A percentile compares a stretch with the other conserved stretches of the same genome.
phyloP scores from a whole-genome alignment of 37 sponge, comb jelly and placozoan species.

The Agelas oroides region DNA sequence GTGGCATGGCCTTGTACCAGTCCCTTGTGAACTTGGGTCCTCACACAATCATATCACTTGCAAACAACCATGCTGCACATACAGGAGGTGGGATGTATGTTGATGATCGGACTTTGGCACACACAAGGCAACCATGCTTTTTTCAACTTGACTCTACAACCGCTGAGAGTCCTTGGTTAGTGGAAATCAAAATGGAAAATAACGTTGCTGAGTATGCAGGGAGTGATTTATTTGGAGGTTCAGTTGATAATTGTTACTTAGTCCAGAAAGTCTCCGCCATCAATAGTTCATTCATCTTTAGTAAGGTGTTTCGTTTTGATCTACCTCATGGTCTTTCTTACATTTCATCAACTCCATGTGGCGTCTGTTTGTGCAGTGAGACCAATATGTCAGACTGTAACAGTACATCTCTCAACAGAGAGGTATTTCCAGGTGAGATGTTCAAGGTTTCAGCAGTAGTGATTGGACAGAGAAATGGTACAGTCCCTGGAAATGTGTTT shows the following conservation, averaged over 20 bases:
- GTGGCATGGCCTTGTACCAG: neutral
- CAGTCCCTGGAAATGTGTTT: neutral
- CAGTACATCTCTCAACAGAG: neutral
- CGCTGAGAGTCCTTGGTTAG: neutral
- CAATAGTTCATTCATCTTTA: no score
- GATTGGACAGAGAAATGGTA: neutral
- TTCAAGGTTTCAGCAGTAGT: neutral
- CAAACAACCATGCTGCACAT: neutral
- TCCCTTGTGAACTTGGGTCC: neutral
- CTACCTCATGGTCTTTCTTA: neutral
- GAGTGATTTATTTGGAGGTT: neutral
- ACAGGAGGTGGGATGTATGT: neutral
- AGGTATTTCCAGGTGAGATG: neutral
- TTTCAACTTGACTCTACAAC: neutral
- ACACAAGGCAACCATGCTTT: neutral
- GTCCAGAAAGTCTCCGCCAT: neutral
- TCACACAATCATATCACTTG: neutral
- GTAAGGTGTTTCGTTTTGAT: no score
- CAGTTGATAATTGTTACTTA: neutral
- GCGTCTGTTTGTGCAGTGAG: neutral
- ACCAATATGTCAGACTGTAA: neutral
- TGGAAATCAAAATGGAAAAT: neutral
- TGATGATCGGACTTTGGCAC: neutral
- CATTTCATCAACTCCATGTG: neutral
- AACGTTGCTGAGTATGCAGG: conserved; percentile 8